A percentile compares a stretch with the other conserved stretches of the same genome.
These are phyloP conservation scores for Clarias batrachus DNA, from an alignment of 2,113 vertebrate species.

Conservation along the genomic window DNA sequence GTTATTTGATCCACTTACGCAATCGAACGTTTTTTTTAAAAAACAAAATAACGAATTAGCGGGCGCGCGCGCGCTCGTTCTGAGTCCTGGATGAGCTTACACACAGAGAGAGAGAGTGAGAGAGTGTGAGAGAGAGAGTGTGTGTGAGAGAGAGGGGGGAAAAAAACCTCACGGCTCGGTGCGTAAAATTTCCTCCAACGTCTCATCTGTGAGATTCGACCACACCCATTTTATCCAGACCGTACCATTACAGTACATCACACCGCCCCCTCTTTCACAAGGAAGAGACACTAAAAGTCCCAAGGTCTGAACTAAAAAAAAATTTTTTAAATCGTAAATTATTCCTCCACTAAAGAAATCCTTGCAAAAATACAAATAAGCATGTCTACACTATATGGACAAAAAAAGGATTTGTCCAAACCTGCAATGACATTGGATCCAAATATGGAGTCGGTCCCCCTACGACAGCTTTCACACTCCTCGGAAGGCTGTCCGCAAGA, in stretches of 20 bases:
- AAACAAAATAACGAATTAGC: background rate
- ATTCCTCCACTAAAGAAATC: too few species aligned
- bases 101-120: background rate
- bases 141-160: too few species aligned
- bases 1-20: background rate
- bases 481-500: too few species aligned
- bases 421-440: too few species aligned
- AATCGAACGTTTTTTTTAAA: background rate
- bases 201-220: constrained; percentile 63
- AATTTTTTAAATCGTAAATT: too few species aligned
- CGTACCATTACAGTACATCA: constrained; percentile 58
- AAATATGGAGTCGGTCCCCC: too few species aligned
- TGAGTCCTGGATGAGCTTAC: too few species aligned
- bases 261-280: constrained; percentile 35
- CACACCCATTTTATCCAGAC: constrained; percentile 69
- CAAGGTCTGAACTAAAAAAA: background rate
- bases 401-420: too few species aligned
- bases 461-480: too few species aligned
- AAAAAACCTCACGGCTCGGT: background rate
- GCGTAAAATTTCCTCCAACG: constrained; percentile 51
- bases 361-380: too few species aligned
- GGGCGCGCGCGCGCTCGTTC: background rate
- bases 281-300: constrained; percentile 4
- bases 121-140: too few species aligned
- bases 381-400: too few species aligned